Evolutionary conservation across 2,888 invertebrate genomes (phyloP), one percentile per base, ranked within the genome.

Genomic region (Criorhina ranunculi): DNA sequence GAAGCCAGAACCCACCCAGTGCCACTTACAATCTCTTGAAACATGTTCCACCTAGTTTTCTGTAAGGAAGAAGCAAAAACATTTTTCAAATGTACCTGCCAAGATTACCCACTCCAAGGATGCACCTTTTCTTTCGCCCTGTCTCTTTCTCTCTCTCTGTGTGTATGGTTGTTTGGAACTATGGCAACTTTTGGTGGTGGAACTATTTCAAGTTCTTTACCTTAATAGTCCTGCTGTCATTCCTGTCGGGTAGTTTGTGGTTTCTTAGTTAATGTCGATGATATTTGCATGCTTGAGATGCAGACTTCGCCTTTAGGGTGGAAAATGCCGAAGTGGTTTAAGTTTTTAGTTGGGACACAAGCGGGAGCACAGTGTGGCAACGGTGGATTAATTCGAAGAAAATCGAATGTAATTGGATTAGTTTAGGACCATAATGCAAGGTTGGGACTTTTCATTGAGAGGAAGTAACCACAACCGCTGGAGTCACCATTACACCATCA

Each of bases 351-450:
- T 8, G 57, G 19, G 15, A 24, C 64, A 11, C n/a, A 53, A 17
- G 4, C 57, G 59, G 46, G 31, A 42, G 59, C 15, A 46, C 70
- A 62, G 49, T 49, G 59, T 79, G 73, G 79, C 64, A 75, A 64
- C 53, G 66, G 80, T 85, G 85, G 85, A 80, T 85, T 85, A 85
- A 85, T 85, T 85, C 62, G 46, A 44, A 76, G 75, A 79, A 76
- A 85, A 85, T 85, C 85, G 85, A 85, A 85, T 85, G 80, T 85
- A 85, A 85, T 85, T 85, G 85, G 85, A 85, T 85, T 85, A 85
- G 80, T 79, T 79, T 79, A 70, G 35, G 75, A 75, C 76, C 80
- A 80, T 75, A 85, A 85, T 70, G 69, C 70, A 64, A 37, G 79
- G 79, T 79, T 79, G 73, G 46, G 66, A 60, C 77, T 69, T 77